A percentile compares a stretch with the other conserved stretches of the same genome.
Conservation (phyloP, 1,140 invertebrate genomes). For the Bemisia tabaci region DNA sequence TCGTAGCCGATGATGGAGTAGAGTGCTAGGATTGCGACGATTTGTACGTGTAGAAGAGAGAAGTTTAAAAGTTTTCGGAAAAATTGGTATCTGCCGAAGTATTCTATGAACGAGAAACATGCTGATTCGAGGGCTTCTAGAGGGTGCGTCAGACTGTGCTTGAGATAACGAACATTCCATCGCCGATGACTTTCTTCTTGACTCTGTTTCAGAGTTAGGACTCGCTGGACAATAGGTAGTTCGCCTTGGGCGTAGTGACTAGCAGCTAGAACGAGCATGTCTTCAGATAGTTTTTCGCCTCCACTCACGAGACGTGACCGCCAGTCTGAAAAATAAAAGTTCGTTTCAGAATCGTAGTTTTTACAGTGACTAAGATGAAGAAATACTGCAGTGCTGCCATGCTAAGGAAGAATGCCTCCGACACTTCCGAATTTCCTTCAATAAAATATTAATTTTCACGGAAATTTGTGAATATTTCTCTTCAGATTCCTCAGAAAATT, state of each 20-base stretch:
- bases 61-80: neutral
- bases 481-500: no score
- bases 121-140: neutral
- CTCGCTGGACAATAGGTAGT: constrained; percentile 50
- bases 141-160: neutral
- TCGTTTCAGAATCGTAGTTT: no score
- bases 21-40: constrained; percentile 26
- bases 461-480: no score
- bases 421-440: no score
- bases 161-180: neutral
- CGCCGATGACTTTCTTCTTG: neutral
- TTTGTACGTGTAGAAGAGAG: constrained; percentile 18
- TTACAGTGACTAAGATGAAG: no score
- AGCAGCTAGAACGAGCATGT: constrained; percentile 63
- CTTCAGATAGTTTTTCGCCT: constrained; percentile 61
- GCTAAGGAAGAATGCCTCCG: no score
- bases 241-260: constrained; percentile 62
- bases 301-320: constrained; percentile 32
- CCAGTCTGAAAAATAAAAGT: constrained; percentile 23
- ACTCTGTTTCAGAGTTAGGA: neutral
- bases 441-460: no score
- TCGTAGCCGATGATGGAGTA: constrained; percentile 29
- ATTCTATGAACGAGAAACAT: neutral
- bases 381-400: no score
- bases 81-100: neutral